Percentiles rank a stretch among this genome's conserved stretches.
Conservation (phyloP, 2,797 vertebrate species). For the Caiman crocodilus region DNA sequence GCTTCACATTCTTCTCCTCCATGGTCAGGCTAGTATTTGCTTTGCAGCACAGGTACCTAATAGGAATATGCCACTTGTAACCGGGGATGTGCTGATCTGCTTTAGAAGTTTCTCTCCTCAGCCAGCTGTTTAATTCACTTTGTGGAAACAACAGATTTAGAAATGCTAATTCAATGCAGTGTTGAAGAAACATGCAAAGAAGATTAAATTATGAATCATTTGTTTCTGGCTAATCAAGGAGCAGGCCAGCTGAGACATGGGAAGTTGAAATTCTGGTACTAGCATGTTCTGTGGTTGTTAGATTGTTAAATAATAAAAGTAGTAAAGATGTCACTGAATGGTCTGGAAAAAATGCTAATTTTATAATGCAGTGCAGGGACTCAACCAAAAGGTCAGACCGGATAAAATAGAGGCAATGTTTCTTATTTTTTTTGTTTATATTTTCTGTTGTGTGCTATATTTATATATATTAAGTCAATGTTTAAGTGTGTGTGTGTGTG, state of each 20-base stretch:
- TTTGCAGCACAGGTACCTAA: not conserved
- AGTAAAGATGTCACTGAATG: not conserved
- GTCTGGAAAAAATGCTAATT: not conserved
- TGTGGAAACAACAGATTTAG: not conserved
- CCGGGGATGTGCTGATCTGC: not conserved
- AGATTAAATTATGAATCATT: not conserved
- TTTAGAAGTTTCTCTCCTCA: not conserved
- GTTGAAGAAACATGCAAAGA: not conserved
- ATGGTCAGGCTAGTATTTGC: not conserved
- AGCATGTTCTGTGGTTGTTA: not conserved
- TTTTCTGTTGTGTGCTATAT: no score
- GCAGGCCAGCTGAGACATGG: not conserved
- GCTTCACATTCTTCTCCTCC: not conserved
- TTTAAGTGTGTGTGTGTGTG: no score
- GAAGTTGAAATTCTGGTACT: not conserved
- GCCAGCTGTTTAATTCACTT: not conserved
- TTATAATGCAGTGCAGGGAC: no score
- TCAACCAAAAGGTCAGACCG: no score
- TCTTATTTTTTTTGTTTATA: no score
- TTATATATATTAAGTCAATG: no score
- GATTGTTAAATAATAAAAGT: no score
- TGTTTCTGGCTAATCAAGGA: not conserved
- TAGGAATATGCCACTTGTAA: not conserved
- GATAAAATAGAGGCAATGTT: not conserved
- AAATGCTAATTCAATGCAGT: not conserved